Base-by-base conservation (phyloP, 2,797 vertebrate genomes). In the Sparus aurata region DNA sequence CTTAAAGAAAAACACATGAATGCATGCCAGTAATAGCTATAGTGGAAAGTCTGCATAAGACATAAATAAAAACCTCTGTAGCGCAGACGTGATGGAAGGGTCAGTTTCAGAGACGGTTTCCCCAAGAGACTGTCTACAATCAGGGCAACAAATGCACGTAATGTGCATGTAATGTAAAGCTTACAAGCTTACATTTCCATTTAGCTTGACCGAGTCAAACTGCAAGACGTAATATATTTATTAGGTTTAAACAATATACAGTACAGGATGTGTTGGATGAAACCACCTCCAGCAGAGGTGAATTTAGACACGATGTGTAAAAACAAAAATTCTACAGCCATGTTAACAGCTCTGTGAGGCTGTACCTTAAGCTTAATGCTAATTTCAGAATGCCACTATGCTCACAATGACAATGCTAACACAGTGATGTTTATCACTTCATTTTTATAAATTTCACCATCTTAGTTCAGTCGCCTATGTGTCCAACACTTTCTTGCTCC, bases 1-100 rank as follows among this genome's bases (percentile, higher is more conserved):
- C 79, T 78, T 69, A 41, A 53, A 76, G 53, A 52, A 78, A 76
- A 53, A 67, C n/a, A 66, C 38, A 73, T n/a, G 5, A 52, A 53
- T 46, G 30, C 22, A 15, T 23, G 27, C 22, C 52, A 50, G 23
- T n/a, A 66, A 34, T 5, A 13, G 23, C 27, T 53, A 55, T 23
- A 41, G 46, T 61, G 15, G 17, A 38, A 67, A 47, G 11, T 34
- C 25, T 54, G 15, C 25, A 80, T 54, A 23, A 53, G 6, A 75
- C 52, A 3, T 27, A 67, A 11, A 38, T 38, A 38, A 38, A 65
- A 73, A 59, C 10, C 13, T 70, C 49, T 64, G 45, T 22, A 52
- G 9, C 54, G 38, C 55, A 67, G 54, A 63, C 22, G 50, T 45
- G 17, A 64, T 13, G 43, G 69, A 15, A 34, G 27, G 47, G 43